Conservation (phyloP, 2,797 vertebrate genomes). For the Scolopax rusticola region DNA sequence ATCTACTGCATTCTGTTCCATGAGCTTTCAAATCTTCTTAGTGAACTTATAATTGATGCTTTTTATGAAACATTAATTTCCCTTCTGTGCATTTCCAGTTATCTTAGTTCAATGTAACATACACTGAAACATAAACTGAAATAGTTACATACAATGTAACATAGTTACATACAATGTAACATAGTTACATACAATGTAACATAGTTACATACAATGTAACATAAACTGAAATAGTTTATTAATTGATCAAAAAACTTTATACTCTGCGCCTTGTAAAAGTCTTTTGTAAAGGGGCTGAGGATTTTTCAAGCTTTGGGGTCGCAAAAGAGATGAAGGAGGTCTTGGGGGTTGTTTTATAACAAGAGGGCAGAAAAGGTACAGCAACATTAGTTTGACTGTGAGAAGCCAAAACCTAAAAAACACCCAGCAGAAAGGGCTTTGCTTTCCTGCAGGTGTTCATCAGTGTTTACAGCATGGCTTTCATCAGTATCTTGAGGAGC, state of each 20-base stretch:
- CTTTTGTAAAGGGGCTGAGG: neutral
- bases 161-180: too few relatives aligned
- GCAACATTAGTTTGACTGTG: neutral
- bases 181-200: too few relatives aligned
- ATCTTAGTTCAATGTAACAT: neutral
- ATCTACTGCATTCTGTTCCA: neutral
- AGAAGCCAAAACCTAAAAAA: neutral
- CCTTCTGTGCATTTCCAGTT: neutral
- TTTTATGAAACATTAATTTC: neutral
- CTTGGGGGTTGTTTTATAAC: neutral
- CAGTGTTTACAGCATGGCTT: neutral
- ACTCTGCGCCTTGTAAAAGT: neutral
- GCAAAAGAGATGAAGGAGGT: neutral
- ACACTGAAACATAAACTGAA: too few relatives aligned
- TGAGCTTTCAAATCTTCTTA: neutral
- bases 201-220: too few relatives aligned
- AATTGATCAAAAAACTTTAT: neutral
- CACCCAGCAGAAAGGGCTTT: neutral
- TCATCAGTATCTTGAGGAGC: neutral
- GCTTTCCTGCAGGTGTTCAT: neutral
- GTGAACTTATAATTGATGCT: neutral
- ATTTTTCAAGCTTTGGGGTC: neutral
- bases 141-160: too few relatives aligned
- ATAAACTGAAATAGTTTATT: too few relatives aligned
- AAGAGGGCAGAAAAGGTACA: neutral